Percentiles rank a stretch among this genome's conserved stretches.
Evolutionary conservation across 2,113 vertebrate species (phyloP).

Genomic region (Diadophis punctatus): DNA sequence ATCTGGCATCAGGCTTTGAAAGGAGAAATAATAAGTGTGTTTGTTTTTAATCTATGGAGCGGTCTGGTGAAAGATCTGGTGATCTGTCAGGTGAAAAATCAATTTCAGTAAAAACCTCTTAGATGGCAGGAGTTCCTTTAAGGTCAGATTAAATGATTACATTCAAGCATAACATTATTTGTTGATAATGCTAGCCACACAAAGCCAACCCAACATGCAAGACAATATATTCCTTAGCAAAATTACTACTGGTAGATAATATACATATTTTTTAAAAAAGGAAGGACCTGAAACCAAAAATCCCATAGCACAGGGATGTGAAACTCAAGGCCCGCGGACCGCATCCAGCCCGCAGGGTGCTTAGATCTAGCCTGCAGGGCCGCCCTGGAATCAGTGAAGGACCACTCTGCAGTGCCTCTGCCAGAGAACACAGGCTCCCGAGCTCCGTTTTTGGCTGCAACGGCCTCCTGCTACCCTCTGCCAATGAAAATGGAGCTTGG

Average conservation of each 20-base stretch:
- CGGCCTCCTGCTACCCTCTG: too few relatives aligned
- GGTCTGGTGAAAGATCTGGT: not conserved
- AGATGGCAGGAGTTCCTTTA: not conserved
- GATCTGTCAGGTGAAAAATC: not conserved
- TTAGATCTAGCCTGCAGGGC: too few relatives aligned
- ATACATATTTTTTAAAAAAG: not conserved
- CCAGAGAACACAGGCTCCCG: too few relatives aligned
- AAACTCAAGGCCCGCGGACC: too few relatives aligned
- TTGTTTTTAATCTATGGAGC: not conserved
- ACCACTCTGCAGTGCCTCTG: too few relatives aligned
- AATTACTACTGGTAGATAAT: not conserved
- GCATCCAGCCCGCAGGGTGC: too few relatives aligned
- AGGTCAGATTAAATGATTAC: not conserved
- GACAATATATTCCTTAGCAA: too few relatives aligned
- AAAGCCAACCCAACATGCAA: not conserved
- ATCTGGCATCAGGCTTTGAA: not conserved
- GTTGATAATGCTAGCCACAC: not conserved
- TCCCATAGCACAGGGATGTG: not conserved
- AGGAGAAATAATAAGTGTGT: not conserved
- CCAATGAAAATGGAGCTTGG: too few relatives aligned
- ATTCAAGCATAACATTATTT: not conserved
- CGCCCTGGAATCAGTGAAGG: too few relatives aligned
- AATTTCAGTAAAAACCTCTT: not conserved
- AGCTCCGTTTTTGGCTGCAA: too few relatives aligned
- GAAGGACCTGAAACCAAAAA: not conserved